These are phyloP conservation scores for Temnothorax rugatulus DNA, from an alignment of 2,888 invertebrate species.

Conservation along the genomic window DNA sequence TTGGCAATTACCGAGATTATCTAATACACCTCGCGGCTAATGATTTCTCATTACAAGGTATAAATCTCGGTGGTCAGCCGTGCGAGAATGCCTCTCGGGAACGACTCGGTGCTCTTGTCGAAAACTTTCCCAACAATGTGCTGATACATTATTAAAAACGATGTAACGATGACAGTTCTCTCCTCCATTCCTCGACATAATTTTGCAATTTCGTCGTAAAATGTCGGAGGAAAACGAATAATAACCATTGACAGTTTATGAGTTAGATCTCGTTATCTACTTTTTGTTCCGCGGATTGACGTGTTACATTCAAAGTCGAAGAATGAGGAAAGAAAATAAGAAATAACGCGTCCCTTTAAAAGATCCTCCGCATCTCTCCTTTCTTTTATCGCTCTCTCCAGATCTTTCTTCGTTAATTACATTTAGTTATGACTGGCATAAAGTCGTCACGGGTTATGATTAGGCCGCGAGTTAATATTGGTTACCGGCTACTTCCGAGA, in stretches of 20 bases:
- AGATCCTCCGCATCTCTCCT: slow-evolving; percentile 35
- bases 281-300: neutral
- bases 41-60: slow-evolving; percentile 86
- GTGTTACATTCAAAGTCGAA: neutral
- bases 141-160: slow-evolving; percentile 11
- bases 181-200: neutral
- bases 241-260: neutral
- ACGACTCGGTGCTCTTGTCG: slow-evolving; percentile 66
- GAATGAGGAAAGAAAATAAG: slow-evolving; percentile 22
- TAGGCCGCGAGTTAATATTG: slow-evolving; percentile 71
- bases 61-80: slow-evolving; percentile 82
- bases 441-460: slow-evolving; percentile 75
- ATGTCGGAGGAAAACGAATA: neutral
- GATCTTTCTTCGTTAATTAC: slow-evolving; percentile 72
- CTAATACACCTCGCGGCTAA: slow-evolving; percentile 85
- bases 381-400: slow-evolving; percentile 49
- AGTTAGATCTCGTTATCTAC: neutral
- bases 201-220: neutral
- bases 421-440: slow-evolving; percentile 77
- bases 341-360: slow-evolving; percentile 48
- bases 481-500: slow-evolving; percentile 66
- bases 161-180: neutral
- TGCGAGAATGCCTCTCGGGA: slow-evolving; percentile 70
- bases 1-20: slow-evolving; percentile 85
- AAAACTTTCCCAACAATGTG: slow-evolving; percentile 22